A percentile compares a stretch with the other conserved stretches of the same genome.
phyloP scores from a whole-genome alignment of 1,140 invertebrate genomes.

The Drosophila aff. region DNA sequence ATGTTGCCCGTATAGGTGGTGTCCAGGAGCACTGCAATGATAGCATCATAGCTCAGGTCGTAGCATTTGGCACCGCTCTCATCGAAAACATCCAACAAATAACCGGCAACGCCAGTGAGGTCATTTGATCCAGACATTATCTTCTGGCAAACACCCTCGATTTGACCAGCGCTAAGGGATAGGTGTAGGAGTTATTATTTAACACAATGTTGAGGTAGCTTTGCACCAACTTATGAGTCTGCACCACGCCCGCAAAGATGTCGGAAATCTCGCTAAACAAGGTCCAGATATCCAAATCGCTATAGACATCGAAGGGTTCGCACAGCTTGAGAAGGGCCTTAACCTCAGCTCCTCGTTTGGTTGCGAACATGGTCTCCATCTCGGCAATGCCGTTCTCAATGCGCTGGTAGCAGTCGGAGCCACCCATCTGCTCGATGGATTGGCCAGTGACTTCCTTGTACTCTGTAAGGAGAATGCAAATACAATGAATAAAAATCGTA shows the following conservation, averaged over 20 bases:
- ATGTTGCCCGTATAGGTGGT: constrained; percentile 61
- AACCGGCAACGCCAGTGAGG: constrained; percentile 64
- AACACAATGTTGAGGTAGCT: not conserved
- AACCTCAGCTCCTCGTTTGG: constrained; percentile 65
- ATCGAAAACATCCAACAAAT: constrained; percentile 53
- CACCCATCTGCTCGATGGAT: constrained; percentile 81
- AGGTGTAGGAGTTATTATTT: too few relatives aligned
- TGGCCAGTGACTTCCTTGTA: constrained; percentile 83
- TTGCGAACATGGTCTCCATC: constrained; percentile 83
- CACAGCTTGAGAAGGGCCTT: constrained; percentile 84
- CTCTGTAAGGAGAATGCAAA: constrained; percentile 34
- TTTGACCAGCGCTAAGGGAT: constrained; percentile 63
- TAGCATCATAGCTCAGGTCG: constrained; percentile 70
- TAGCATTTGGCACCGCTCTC: constrained; percentile 43
- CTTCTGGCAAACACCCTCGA: constrained; percentile 66
- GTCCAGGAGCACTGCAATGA: constrained; percentile 51
- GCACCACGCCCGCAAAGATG: constrained; percentile 76
- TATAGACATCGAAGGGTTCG: constrained; percentile 69
- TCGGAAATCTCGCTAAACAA: constrained; percentile 80
- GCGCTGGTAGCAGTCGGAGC: constrained; percentile 85
- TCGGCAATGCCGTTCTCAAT: constrained; percentile 86
- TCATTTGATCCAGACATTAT: constrained; percentile 71
- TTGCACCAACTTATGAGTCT: constrained; percentile 75
- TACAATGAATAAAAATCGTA: not conserved
- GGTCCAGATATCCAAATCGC: constrained; percentile 78